These are phyloP conservation scores for Bombus ignitus DNA, from an alignment of 1,140 invertebrate genomes.

Conservation along the genomic window DNA sequence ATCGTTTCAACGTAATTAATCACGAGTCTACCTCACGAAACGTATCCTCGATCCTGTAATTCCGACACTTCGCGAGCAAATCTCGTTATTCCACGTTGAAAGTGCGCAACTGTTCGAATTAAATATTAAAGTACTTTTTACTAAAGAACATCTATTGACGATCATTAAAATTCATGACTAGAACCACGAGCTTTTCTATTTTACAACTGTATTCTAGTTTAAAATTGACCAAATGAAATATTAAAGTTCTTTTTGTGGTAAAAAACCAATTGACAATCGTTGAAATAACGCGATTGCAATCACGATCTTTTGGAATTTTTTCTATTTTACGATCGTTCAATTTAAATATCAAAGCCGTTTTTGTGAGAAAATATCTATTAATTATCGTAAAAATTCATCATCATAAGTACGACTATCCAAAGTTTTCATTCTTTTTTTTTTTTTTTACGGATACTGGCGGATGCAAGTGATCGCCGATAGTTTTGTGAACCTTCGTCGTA, in stretches of 20 bases:
- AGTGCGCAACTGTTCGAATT: not conserved
- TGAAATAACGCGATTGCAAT: no score
- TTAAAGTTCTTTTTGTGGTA: no score
- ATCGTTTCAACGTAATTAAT: constrained; percentile 47
- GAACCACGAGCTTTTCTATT: not conserved
- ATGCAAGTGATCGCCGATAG: not conserved
- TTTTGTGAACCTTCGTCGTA: not conserved
- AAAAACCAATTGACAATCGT: no score
- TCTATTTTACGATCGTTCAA: not conserved
- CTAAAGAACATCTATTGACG: not conserved
- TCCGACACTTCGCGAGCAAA: not conserved
- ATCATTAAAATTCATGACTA: not conserved
- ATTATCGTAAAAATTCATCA: not conserved
- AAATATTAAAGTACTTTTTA: not conserved
- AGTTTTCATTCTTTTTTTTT: not conserved
- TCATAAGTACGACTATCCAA: not conserved
- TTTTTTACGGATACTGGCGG: not conserved
- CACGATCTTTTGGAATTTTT: not conserved
- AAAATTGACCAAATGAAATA: no score
- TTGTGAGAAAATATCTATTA: not conserved
- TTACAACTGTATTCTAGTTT: no score
- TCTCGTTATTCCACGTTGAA: not conserved
- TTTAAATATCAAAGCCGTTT: not conserved
- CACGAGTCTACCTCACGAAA: not conserved
- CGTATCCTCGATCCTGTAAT: not conserved